These are phyloP conservation scores for Aphis gossypii DNA, from an alignment of 1,140 invertebrate species.

Conservation along the genomic window DNA sequence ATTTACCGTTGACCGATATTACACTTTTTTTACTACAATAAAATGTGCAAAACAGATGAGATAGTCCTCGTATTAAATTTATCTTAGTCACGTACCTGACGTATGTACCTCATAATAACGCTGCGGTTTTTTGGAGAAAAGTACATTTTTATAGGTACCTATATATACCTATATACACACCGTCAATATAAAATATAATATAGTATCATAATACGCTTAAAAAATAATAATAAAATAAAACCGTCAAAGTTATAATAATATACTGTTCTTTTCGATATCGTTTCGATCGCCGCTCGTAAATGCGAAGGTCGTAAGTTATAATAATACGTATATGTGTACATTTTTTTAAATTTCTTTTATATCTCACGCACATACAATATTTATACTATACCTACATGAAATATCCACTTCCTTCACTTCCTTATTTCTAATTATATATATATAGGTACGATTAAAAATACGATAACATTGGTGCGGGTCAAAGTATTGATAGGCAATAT, in stretches of 20 bases:
- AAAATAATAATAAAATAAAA: not conserved
- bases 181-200: no score
- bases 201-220: not conserved
- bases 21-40: not conserved
- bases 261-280: not conserved
- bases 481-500: no score
- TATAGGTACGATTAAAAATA: no score
- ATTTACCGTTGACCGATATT: not conserved
- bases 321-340: not conserved
- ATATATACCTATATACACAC: no score
- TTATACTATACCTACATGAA: no score
- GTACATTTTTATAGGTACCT: not conserved
- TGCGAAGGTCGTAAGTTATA: not conserved
- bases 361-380: no score
- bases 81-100: not conserved
- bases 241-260: not conserved
- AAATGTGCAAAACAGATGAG: conserved; percentile 6
- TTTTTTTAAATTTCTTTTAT: no score
- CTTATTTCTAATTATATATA: no score
- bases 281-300: not conserved
- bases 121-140: not conserved
- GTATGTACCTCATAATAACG: not conserved
- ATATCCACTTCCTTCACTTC: no score
- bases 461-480: no score
- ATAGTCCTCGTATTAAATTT: not conserved